phyloP scores from a whole-genome alignment of 2,113 vertebrate genomes.

The Gymnobelideus leadbeateri region DNA sequence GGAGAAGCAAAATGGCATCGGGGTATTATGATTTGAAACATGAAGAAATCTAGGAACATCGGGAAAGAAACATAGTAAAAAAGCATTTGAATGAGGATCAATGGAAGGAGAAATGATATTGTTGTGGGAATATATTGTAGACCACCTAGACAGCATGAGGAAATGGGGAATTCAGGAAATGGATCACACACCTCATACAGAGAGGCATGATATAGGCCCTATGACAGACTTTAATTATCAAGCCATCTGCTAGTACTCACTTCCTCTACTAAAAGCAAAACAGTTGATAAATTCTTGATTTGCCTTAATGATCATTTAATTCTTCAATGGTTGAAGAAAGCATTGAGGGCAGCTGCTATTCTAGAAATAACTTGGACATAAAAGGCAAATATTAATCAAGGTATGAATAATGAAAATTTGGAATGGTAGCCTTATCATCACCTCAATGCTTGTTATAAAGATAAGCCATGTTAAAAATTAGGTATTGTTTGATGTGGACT shows the following conservation, averaged over 20 bases:
- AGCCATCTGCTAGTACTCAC: neutral
- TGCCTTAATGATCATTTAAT: neutral
- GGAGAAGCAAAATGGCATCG: neutral
- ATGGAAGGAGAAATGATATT: neutral
- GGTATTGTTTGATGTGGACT: neutral
- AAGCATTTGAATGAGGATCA: neutral
- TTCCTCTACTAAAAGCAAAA: neutral
- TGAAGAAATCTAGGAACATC: neutral
- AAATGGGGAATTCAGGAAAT: neutral
- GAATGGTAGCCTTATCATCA: neutral
- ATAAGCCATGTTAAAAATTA: neutral
- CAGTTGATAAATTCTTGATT: neutral
- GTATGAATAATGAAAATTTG: neutral
- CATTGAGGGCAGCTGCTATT: neutral
- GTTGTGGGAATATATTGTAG: neutral
- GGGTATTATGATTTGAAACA: neutral
- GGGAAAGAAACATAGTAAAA: neutral
- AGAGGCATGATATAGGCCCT: neutral
- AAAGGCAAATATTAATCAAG: neutral
- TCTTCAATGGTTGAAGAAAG: neutral
- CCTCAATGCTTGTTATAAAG: neutral
- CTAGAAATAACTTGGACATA: neutral
- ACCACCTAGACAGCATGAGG: neutral
- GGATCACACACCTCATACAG: neutral
- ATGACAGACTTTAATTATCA: neutral